Evolutionary conservation across 2,113 vertebrate species (phyloP), one percentile per base, ranked within the genome.

Genomic region (Pseudonaja textilis): DNA sequence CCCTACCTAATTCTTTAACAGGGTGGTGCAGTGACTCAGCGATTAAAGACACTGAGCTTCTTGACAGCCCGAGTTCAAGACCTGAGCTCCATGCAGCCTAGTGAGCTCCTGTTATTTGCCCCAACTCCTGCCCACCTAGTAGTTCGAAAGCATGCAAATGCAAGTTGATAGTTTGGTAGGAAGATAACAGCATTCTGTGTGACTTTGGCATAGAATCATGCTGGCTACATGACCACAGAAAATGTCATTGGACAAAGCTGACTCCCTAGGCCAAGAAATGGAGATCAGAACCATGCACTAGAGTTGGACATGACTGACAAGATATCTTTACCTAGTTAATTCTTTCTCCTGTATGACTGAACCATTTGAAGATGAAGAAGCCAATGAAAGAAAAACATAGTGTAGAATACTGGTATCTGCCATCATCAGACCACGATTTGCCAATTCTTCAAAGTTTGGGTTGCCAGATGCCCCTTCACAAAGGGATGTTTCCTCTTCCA

Each of bases 401-500:
- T 47, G 16, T 42, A 42, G 26, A 64, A 90, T 54, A 52, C 11
- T 12, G 50, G 10, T 52, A 86, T 59, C 29, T 87, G 45, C n/a
- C 74, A 57, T 52, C 42, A 39, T 89, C 39, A 57, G 57, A 87
- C 85, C 39, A 87, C 42, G n/a, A 61, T 90, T 92, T 59, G 42
- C 52, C 88, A 54, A 89, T 89, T 55, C 42, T 93, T 89, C 88
- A 93, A 34, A 52, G 55, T 89, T 92, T 86, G 55, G 54, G 88
- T 89, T 93, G 42, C 92, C 88, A 93, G 74, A 93, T 93, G 89
- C 92, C 88, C 47, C 23, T 42, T 54, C 81, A 39, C 11, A 93
- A 85, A 90, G 89, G 81, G 86, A 93, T 93, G 89, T 90, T 93
- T 81, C 89, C 64, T 90, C 81, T 64, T 89, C 90, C 89, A 87